A percentile compares a stretch with the other conserved stretches of the same genome.
Conservation (phyloP, 2,888 invertebrate genomes). For the Dicyrtoma fusca region DNA sequence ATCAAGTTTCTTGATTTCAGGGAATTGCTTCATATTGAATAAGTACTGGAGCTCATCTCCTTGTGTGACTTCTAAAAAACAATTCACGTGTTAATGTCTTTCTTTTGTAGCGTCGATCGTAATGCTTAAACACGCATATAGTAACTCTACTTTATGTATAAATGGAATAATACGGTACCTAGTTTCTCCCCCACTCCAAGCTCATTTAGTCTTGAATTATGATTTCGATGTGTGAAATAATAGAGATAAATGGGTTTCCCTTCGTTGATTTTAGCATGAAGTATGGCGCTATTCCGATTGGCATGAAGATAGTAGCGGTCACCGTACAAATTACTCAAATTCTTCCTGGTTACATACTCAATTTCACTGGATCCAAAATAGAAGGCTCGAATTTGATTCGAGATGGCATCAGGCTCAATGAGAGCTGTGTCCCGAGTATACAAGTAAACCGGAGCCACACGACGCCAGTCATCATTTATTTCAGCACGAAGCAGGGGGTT, state of each 20-base stretch:
- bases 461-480: conserved; percentile 66
- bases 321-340: conserved; percentile 52
- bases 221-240: conserved; percentile 44
- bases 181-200: conserved; percentile 42
- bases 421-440: conserved; percentile 65
- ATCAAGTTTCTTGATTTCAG: conserved; percentile 32
- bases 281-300: conserved; percentile 49
- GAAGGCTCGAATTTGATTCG: conserved; percentile 64
- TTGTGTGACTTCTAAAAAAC: conserved; percentile 36
- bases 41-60: conserved; percentile 55
- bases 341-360: conserved; percentile 43
- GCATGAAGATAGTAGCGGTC: conserved; percentile 51
- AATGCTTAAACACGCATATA: too few relatives aligned
- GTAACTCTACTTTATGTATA: too few relatives aligned
- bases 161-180: too few relatives aligned
- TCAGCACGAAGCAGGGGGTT: conserved; percentile 62
- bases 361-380: conserved; percentile 62
- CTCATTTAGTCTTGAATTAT: conserved; percentile 46
- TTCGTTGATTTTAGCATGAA: conserved; percentile 52
- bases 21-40: conserved; percentile 48
- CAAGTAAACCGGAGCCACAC: conserved; percentile 67
- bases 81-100: too few relatives aligned
- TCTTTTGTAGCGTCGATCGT: too few relatives aligned
- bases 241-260: conserved; percentile 51
- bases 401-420: conserved; percentile 62